A percentile compares a stretch with the other conserved stretches of the same genome.
phyloP scores from a whole-genome alignment of 2,113 vertebrate genomes.

The Oreochromis tanganicae region DNA sequence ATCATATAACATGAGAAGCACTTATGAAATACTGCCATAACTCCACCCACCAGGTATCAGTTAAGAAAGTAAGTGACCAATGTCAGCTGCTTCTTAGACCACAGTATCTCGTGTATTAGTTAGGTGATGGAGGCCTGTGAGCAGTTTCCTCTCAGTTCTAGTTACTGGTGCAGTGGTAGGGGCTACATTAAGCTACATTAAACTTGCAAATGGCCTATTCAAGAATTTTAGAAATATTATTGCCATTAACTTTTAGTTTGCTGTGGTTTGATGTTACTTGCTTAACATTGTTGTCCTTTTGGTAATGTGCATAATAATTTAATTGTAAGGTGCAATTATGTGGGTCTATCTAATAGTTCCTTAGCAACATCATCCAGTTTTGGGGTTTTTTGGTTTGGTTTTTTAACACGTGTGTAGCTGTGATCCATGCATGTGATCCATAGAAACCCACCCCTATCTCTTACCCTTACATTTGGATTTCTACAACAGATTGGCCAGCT shows the following conservation, averaged over 20 bases:
- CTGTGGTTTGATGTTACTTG: background rate
- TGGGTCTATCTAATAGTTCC: background rate
- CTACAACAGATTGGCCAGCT: background rate
- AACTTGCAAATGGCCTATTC: background rate
- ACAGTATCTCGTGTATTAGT: background rate
- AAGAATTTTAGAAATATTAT: background rate
- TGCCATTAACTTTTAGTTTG: background rate
- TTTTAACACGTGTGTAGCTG: background rate
- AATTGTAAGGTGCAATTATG: background rate
- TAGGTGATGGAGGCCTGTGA: background rate
- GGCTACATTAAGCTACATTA: background rate
- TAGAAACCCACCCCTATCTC: background rate
- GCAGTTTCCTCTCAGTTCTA: background rate
- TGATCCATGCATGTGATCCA: background rate
- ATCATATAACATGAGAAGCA: background rate
- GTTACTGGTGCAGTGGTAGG: background rate
- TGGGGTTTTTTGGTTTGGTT: fast-evolving
- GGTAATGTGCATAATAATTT: background rate
- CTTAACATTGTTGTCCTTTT: background rate
- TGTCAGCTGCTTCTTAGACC: background rate
- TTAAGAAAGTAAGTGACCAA: background rate
- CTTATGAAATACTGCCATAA: background rate
- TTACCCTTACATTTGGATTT: background rate
- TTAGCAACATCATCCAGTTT: background rate
- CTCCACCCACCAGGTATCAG: background rate